These are phyloP conservation scores for Heliconius ismenius DNA, from an alignment of 2,888 invertebrate genomes.

Conservation along the genomic window DNA sequence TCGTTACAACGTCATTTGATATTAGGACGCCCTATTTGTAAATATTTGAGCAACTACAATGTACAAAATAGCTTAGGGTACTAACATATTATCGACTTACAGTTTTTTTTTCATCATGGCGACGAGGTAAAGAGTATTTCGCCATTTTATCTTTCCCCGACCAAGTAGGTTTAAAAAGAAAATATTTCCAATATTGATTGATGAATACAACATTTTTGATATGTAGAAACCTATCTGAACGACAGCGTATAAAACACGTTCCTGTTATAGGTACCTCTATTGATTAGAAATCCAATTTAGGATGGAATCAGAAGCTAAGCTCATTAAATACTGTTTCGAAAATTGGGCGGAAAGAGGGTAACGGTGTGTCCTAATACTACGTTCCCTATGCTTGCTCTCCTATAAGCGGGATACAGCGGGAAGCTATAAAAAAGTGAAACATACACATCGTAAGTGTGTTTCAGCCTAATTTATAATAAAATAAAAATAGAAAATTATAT, in stretches of 20 bases:
- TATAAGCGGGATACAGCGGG: background rate
- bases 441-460: background rate
- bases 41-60: constrained; percentile 40
- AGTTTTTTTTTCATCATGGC: background rate
- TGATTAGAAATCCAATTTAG: no score
- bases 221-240: background rate
- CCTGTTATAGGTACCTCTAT: background rate
- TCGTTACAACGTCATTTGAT: constrained; percentile 38
- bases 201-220: background rate
- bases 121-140: background rate
- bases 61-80: no score
- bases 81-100: background rate
- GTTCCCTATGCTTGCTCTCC: background rate
- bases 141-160: background rate
- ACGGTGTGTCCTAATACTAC: background rate
- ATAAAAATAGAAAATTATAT: background rate
- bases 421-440: background rate
- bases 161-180: background rate
- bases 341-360: background rate
- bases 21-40: constrained; percentile 40
- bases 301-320: no score
- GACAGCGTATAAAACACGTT: background rate
- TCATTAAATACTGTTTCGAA: background rate
- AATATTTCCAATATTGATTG: background rate
- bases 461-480: background rate